A percentile compares a stretch with the other conserved stretches of the same genome.
phyloP scores from a whole-genome alignment of 2,888 invertebrate genomes.

The Chironomus tentans region DNA sequence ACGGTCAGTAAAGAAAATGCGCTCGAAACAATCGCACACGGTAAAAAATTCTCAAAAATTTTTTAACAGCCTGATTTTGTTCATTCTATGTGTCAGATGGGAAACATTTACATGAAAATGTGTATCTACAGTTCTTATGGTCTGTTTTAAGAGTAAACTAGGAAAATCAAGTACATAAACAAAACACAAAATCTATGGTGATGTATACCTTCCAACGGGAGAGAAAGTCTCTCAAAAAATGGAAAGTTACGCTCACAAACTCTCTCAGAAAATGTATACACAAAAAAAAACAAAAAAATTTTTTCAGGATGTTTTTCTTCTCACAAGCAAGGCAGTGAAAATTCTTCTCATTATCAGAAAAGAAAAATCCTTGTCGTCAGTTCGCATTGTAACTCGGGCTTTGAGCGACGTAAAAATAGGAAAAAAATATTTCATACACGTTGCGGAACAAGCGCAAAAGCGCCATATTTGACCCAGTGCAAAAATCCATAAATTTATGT shows the following conservation, averaged over 20 bases:
- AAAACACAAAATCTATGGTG: neutral
- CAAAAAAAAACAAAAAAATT: no score
- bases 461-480: slow-evolving; percentile 26
- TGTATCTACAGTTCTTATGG: neutral
- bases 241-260: neutral
- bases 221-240: neutral
- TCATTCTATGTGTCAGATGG: neutral
- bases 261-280: neutral
- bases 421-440: neutral
- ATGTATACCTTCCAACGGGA: neutral
- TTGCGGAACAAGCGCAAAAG: slow-evolving; percentile 20
- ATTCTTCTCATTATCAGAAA: neutral
- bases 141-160: neutral
- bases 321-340: neutral
- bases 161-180: neutral
- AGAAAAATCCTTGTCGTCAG: neutral
- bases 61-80: no score
- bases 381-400: slow-evolving; percentile 15
- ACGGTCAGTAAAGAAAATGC: no score
- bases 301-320: slow-evolving; percentile 1
- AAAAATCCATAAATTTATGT: slow-evolving; percentile 22
- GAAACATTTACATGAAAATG: neutral
- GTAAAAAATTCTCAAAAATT: no score
- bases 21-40: no score
- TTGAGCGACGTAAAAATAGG: slow-evolving; percentile 18